phyloP scores from a whole-genome alignment of 2,797 vertebrate genomes.

The Crypturellus tataupa region DNA sequence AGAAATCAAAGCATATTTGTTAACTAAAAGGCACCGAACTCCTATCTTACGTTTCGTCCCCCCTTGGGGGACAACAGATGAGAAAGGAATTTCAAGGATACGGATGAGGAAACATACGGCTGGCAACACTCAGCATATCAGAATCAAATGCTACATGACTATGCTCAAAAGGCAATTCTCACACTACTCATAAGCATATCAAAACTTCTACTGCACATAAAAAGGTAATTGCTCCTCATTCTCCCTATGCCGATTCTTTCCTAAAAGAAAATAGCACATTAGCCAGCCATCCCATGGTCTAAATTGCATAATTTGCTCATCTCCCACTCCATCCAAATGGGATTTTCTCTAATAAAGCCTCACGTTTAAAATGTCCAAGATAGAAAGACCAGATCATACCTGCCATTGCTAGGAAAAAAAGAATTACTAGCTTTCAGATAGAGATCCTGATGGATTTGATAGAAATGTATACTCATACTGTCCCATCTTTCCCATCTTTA shows the following conservation, averaged over 20 bases:
- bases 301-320: constrained; percentile 9
- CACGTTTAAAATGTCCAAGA: background rate
- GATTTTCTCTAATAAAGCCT: constrained; percentile 24
- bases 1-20: background rate
- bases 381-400: background rate
- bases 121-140: background rate
- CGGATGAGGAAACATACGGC: background rate
- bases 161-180: background rate
- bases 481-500: background rate
- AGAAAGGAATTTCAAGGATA: constrained; percentile 32
- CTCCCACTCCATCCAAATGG: background rate
- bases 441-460: background rate
- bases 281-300: background rate
- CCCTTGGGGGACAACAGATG: background rate
- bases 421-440: background rate
- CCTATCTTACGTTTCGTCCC: background rate
- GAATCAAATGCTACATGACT: background rate
- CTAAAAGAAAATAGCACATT: background rate
- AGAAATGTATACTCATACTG: background rate
- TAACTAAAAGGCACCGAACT: background rate
- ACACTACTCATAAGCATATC: background rate
- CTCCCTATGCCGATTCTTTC: background rate
- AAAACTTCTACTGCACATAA: constrained; percentile 10
- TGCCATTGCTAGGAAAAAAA: background rate
- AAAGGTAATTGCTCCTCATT: background rate